phyloP scores from a whole-genome alignment of 2,113 vertebrate genomes.

The Pollimyrus isidori region DNA sequence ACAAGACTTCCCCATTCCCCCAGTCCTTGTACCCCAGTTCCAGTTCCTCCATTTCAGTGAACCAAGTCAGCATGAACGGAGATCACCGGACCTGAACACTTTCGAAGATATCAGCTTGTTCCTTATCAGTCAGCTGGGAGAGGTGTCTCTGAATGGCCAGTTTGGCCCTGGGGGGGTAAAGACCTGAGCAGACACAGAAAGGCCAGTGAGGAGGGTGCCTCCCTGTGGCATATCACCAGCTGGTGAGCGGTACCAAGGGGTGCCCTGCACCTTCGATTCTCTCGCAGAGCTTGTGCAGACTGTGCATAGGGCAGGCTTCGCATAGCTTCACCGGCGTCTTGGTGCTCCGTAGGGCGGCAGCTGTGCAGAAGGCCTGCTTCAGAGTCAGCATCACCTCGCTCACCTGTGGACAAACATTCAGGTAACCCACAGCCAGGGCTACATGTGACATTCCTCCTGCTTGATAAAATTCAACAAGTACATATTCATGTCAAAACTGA shows the following conservation, averaged over 20 bases:
- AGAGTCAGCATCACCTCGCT: slow-evolving; percentile 96
- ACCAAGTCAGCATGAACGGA: neutral
- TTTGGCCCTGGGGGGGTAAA: slow-evolving; percentile 94
- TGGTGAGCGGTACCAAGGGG: neutral
- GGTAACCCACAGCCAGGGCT: neutral
- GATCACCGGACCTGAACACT: slow-evolving; percentile 75
- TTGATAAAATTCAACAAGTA: neutral
- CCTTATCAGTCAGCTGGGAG: slow-evolving; percentile 81
- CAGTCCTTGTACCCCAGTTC: neutral
- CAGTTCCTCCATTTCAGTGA: neutral
- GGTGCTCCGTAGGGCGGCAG: slow-evolving; percentile 80
- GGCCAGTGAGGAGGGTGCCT: neutral
- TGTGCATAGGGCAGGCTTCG: slow-evolving; percentile 94
- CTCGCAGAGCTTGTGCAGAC: slow-evolving; percentile 93
- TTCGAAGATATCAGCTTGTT: slow-evolving; percentile 92
- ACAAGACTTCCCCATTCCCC: neutral
- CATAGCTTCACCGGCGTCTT: slow-evolving; percentile 87
- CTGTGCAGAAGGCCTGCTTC: slow-evolving; percentile 92
- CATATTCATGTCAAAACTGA: neutral
- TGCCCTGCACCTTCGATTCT: slow-evolving; percentile 79
- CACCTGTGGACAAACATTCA: slow-evolving; percentile 60
- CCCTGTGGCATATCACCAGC: neutral
- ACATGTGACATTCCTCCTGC: neutral
- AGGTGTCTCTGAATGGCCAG: slow-evolving; percentile 90
- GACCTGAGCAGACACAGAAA: slow-evolving; percentile 59